phyloP scores from a whole-genome alignment of 37 sponge, comb jelly and placozoan species.

The Beroe ovata region DNA sequence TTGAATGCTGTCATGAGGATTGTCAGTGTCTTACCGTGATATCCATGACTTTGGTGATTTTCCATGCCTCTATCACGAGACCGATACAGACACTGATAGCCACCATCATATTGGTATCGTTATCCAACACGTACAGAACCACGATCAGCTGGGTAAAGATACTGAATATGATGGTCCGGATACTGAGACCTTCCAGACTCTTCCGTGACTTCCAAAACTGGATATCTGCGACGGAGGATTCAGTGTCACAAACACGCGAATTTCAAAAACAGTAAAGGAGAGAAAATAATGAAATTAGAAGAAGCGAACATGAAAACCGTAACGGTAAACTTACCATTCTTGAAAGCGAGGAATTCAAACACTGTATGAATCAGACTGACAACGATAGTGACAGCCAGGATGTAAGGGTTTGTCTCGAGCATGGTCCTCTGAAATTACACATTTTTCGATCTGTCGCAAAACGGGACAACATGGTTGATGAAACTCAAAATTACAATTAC shows the following conservation, averaged over 20 bases:
- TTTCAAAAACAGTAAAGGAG: too few relatives aligned
- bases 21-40: slow-evolving; percentile 71
- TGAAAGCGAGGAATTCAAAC: slow-evolving; percentile 99
- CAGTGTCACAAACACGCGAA: background rate
- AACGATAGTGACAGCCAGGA: slow-evolving; percentile 85
- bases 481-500: too few relatives aligned
- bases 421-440: slow-evolving; percentile 76
- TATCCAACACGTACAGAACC: slow-evolving; percentile 93
- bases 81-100: slow-evolving; percentile 83
- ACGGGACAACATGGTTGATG: background rate
- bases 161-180: slow-evolving; percentile 89
- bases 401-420: slow-evolving; percentile 94
- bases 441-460: background rate
- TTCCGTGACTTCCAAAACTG: slow-evolving; percentile 95
- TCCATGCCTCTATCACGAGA: slow-evolving; percentile 91
- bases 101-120: slow-evolving; percentile 90
- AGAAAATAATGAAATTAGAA: too few relatives aligned
- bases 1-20: too few relatives aligned
- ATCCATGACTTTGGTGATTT: slow-evolving; percentile 91
- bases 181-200: slow-evolving; percentile 89
- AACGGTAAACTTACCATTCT: slow-evolving; percentile 91
- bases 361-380: slow-evolving; percentile 91
- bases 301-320: too few relatives aligned
- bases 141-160: slow-evolving; percentile 93
- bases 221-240: slow-evolving; percentile 90